Conservation (phyloP, 2,113 vertebrate species). For the Hemichromis elongatus region DNA sequence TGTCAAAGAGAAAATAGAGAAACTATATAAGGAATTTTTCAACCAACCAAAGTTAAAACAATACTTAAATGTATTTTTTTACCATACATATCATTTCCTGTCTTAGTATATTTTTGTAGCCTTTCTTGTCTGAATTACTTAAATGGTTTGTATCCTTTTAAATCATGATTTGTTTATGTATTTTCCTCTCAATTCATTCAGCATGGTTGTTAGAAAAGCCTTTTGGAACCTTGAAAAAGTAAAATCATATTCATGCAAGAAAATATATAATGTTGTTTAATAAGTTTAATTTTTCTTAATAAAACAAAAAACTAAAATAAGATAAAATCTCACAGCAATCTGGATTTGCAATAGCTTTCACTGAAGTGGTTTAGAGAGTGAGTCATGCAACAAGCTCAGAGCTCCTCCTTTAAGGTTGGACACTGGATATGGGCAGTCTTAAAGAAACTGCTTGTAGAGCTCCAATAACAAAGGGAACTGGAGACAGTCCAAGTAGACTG, state of each 20-base stretch:
- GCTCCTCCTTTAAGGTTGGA: not conserved
- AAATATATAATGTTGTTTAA: not conserved
- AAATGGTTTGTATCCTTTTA: not conserved
- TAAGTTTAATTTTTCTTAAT: not conserved
- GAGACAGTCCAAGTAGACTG: not conserved
- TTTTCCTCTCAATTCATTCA: not conserved
- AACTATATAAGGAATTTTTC: not conserved
- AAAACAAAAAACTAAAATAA: not conserved
- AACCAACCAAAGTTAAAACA: not conserved
- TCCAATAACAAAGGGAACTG: not conserved
- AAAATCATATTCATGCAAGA: not conserved
- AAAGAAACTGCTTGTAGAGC: not conserved
- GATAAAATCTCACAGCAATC: not conserved
- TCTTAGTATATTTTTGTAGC: not conserved
- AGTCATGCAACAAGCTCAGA: not conserved
- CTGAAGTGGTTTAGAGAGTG: not conserved
- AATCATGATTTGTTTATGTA: not conserved
- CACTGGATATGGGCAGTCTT: slow-evolving; percentile 4
- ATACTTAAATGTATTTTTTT: not conserved
- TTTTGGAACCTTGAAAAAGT: not conserved
- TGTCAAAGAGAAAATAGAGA: not conserved
- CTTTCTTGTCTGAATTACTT: not conserved
- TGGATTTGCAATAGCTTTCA: not conserved
- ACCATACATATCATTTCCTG: not conserved
- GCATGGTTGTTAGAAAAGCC: not conserved